A percentile compares a stretch with the other conserved stretches of the same genome.
These are phyloP conservation scores for Frankliniella fusca DNA, from an alignment of 2,888 invertebrate species.

Conservation along the genomic window DNA sequence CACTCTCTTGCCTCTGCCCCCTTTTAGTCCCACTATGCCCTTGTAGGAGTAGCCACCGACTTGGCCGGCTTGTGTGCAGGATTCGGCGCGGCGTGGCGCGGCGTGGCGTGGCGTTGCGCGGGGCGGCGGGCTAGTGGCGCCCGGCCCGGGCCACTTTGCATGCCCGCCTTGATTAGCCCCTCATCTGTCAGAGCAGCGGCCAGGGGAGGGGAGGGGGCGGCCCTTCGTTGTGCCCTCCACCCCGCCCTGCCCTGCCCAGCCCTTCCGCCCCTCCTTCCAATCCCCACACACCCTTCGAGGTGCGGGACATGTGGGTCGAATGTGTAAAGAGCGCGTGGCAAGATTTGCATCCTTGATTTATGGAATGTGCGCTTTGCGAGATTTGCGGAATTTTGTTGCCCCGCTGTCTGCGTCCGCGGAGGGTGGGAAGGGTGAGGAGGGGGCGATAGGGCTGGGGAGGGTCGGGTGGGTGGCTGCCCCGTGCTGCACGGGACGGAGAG, in stretches of 20 bases:
- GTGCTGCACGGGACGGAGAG: neutral
- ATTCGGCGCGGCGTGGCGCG: no score
- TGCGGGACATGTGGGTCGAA: conserved; percentile 25
- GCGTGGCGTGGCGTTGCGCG: no score
- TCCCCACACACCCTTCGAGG: neutral
- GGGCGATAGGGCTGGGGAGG: neutral
- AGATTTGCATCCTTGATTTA: conserved; percentile 26
- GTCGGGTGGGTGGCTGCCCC: neutral
- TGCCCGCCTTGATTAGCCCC: conserved; percentile 9
- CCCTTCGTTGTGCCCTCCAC: neutral
- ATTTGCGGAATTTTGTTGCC: conserved; percentile 21
- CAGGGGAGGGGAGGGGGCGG: neutral
- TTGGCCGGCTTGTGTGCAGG: no score
- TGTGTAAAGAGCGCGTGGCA: conserved; percentile 18
- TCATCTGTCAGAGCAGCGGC: neutral
- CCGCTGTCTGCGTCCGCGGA: neutral
- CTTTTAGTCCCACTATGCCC: no score
- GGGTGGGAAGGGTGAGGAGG: neutral
- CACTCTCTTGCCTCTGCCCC: no score
- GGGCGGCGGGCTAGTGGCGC: neutral
- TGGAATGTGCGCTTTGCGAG: conserved; percentile 15
- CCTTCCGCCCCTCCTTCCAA: neutral
- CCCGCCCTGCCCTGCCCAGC: neutral
- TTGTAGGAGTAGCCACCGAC: no score
- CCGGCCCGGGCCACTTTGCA: neutral